These are phyloP conservation scores for Lithobates sylvaticus DNA, from an alignment of 2,797 vertebrate genomes.

Conservation along the genomic window DNA sequence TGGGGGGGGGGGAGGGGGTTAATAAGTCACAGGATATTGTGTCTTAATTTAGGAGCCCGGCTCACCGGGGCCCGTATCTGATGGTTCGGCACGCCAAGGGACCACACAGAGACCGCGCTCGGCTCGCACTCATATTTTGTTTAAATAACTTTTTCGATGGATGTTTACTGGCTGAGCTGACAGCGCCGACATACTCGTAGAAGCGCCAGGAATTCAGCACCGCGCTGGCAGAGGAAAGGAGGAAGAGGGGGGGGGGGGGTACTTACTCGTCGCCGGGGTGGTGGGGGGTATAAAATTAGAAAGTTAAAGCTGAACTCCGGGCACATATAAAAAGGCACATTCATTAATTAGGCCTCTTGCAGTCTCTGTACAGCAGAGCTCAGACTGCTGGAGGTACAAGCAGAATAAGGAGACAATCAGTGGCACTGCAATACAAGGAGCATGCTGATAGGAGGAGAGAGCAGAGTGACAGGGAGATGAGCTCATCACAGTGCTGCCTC, in stretches of 20 bases:
- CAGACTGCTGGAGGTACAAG: too few species aligned
- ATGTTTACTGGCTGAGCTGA: background rate
- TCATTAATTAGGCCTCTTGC: too few species aligned
- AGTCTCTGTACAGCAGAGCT: too few species aligned
- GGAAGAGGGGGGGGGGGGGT: background rate
- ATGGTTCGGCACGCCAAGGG: conserved; percentile 13
- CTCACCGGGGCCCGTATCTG: background rate
- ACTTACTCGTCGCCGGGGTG: background rate
- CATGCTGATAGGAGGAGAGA: too few species aligned
- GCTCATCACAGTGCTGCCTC: too few species aligned
- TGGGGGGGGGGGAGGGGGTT: background rate
- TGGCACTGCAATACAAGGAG: too few species aligned
- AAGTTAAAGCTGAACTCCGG: too few species aligned
- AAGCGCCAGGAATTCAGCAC: background rate
- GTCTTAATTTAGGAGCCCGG: background rate
- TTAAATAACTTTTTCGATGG: conserved; percentile 29
- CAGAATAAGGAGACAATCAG: too few species aligned
- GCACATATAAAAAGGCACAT: too few species aligned
- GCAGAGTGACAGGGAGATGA: too few species aligned
- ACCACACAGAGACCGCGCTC: conserved; percentile 6
- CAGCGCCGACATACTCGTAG: background rate
- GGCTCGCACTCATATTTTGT: background rate
- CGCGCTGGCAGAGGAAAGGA: too few species aligned
- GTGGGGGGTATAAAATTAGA: background rate
- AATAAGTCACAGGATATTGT: conserved; percentile 20